Percentiles rank a stretch among this genome's conserved stretches.
Conservation (phyloP, 64 coral and sea anemone species). For the Hydrozoanthus tunicans region DNA sequence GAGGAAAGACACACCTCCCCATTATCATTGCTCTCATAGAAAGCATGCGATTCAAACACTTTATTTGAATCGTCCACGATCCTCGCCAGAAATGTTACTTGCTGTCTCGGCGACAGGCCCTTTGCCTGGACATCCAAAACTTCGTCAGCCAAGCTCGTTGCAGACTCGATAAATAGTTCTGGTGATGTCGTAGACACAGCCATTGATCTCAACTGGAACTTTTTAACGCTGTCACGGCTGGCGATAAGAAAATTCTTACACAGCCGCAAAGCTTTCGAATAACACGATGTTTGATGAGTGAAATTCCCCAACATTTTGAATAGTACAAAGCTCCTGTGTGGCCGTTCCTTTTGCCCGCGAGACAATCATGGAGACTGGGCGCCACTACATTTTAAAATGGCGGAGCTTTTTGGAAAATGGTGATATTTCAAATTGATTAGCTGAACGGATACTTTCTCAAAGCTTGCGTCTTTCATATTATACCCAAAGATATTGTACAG, state of each 20-base stretch:
- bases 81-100: conserved; percentile 60
- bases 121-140: conserved; percentile 7
- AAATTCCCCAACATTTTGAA: neutral
- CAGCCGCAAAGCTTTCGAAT: neutral
- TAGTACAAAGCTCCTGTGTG: too few relatives aligned
- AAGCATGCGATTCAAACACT: conserved; percentile 68
- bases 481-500: neutral
- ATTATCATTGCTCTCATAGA: conserved; percentile 45
- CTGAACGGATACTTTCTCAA: neutral
- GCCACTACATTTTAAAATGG: conserved; percentile 29
- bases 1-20: conserved; percentile 49
- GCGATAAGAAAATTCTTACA: neutral
- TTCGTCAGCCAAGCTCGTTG: conserved; percentile 11
- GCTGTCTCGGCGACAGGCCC: conserved; percentile 12
- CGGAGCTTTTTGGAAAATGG: neutral
- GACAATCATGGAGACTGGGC: conserved; percentile 1
- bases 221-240: neutral
- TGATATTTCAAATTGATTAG: neutral
- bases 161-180: conserved; percentile 6
- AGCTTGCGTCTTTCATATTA: neutral
- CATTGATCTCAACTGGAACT: neutral
- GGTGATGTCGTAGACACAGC: neutral
- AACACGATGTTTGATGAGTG: neutral
- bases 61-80: conserved; percentile 61
- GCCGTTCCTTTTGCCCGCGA: too few relatives aligned